Evolutionary conservation across 2,797 vertebrate genomes (phyloP), one percentile per base, ranked within the genome.

Genomic region (Morus bassanus): DNA sequence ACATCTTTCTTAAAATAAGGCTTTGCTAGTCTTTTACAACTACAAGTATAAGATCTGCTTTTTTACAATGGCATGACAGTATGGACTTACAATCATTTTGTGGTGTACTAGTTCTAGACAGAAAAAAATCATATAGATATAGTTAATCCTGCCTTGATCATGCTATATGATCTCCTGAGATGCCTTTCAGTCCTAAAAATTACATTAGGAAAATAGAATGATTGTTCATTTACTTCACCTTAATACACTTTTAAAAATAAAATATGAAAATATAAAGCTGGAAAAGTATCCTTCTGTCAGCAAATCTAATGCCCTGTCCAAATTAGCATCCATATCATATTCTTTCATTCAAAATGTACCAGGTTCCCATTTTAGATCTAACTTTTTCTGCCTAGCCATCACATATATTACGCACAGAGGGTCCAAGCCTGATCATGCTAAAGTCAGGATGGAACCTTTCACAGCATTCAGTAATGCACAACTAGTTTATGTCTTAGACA

Each of bases 31-130:
- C 5, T n/a, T 84, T 82, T 48, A 13, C 23, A 53, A 31, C 45
- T 87, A 87, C 0, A 0, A 56, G 7, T 33, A 25, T 39, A 39
- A 21, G 7, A 15, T 57, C 41, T 76, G 2, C 5, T 33, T 43
- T 64, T 87, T 85, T 25, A 28, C 12, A 37, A 7, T 50, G 8
- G 11, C 11, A 43, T 65, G 8, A 41, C 4, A 3, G 0, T 21
- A 8, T 18, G 4, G 24, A 68, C 8, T 57, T 50, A 43, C 1
- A 2, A 76, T 43, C 6, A 46, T 45, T 83, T 84, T 60, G 14
- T 35, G 22, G 8, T 50, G 4, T 54, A 59, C 17, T 61, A 67
- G 21, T 59, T 18, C 6, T 6, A 68, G 25, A 65, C 6, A 74
- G 23, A 31, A 2, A 80, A 93, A 91, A 91, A 70, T 77, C 0